phyloP scores from a whole-genome alignment of 2,797 vertebrate genomes.

The Sebastes itinus region DNA sequence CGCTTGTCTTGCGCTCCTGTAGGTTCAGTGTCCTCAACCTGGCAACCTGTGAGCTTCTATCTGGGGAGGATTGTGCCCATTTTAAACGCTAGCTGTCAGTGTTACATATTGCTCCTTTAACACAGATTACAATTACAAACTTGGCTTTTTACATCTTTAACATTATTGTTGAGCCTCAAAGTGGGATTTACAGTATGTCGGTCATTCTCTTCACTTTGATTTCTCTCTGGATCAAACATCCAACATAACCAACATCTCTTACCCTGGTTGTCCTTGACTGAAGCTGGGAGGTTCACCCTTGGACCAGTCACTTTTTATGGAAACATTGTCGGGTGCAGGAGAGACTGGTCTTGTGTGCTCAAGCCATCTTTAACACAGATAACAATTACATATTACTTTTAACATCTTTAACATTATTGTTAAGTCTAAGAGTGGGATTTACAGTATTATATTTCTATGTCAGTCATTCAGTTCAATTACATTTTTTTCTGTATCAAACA shows the following conservation, averaged over 20 bases:
- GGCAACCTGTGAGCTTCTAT: no score
- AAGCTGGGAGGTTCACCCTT: not conserved
- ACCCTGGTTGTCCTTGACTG: not conserved
- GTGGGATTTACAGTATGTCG: no score
- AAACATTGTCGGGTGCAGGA: no score
- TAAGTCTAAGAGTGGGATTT: rapidly evolving
- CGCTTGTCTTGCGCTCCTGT: no score
- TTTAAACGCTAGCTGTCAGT: no score
- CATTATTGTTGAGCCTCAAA: not conserved
- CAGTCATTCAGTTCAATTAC: rapidly evolving
- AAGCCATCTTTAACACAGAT: no score
- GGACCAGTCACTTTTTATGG: not conserved
- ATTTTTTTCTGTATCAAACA: not conserved
- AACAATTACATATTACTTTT: not conserved
- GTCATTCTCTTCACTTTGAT: not conserved
- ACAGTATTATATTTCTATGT: no score
- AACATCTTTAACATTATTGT: not conserved
- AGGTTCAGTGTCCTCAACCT: no score
- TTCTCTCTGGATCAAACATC: not conserved
- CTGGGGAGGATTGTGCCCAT: no score
- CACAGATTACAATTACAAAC: not conserved
- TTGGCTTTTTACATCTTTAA: not conserved
- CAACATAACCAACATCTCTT: not conserved
- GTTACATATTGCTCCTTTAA: not conserved
- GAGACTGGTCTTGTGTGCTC: no score